A percentile compares a stretch with the other conserved stretches of the same genome.
Conservation (phyloP, 1,140 invertebrate genomes). For the Phenacoccus solenopsis region DNA sequence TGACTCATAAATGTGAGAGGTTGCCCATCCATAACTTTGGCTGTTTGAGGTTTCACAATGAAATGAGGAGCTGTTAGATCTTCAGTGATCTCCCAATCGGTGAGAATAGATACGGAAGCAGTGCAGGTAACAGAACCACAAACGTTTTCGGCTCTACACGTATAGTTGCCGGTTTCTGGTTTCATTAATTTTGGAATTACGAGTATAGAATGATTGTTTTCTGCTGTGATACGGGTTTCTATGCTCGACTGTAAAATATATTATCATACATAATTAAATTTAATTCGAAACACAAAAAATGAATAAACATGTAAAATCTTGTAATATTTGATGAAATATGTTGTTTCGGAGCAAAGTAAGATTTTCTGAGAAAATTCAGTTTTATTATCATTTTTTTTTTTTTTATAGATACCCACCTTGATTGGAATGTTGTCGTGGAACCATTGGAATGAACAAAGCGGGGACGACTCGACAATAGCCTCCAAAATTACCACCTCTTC, state of each 20-base stretch:
- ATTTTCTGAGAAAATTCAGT: no score
- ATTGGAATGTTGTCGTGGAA: slow-evolving; percentile 48
- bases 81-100: slow-evolving; percentile 45
- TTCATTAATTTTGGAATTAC: slow-evolving; percentile 59
- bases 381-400: no score
- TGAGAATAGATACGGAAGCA: slow-evolving; percentile 54
- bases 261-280: no score
- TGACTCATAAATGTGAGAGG: slow-evolving; percentile 63
- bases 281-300: no score
- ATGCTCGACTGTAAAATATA: slow-evolving; percentile 40
- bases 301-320: no score
- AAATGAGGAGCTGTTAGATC: slow-evolving; percentile 62
- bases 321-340: no score
- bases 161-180: slow-evolving; percentile 63
- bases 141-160: slow-evolving; percentile 77
- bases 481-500: slow-evolving; percentile 69
- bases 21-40: slow-evolving; percentile 86
- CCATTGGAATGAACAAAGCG: slow-evolving; percentile 75
- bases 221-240: slow-evolving; percentile 53
- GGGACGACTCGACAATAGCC: slow-evolving; percentile 57
- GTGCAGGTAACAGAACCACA: slow-evolving; percentile 72
- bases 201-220: slow-evolving; percentile 67
- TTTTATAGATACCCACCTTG: slow-evolving; percentile 32
- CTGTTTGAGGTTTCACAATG: slow-evolving; percentile 49
- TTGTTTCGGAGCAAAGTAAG: no score